Conservation (phyloP, 1,140 invertebrate species). For the Papilio dardanus region DNA sequence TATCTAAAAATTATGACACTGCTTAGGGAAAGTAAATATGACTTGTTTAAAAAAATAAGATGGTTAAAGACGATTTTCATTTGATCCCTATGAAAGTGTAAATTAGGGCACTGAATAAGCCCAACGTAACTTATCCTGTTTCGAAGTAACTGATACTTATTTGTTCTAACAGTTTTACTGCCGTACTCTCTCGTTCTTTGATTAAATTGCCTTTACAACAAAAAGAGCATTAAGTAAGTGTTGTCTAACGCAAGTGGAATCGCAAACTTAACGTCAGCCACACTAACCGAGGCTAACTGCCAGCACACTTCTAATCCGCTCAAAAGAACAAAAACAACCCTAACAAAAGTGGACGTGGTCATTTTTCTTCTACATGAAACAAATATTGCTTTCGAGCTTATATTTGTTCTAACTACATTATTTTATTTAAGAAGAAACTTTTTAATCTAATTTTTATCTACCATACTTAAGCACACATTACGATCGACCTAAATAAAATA, state of each 20-base stretch:
- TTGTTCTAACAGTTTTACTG: not conserved
- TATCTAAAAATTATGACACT: too few relatives aligned
- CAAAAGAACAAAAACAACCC: constrained; percentile 3
- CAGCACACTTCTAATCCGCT: constrained; percentile 2
- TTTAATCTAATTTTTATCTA: not conserved
- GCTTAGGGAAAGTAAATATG: not conserved
- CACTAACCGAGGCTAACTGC: not conserved
- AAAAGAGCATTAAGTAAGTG: constrained; percentile 1
- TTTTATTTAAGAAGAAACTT: not conserved
- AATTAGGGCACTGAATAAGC: not conserved
- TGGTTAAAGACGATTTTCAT: not conserved
- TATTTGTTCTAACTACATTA: not conserved
- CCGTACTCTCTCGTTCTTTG: not conserved
- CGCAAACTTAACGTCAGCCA: constrained; percentile 14
- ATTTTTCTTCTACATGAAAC: not conserved
- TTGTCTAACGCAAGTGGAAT: constrained; percentile 16
- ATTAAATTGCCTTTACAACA: not conserved
- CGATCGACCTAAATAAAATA: too few relatives aligned
- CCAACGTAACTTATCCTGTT: not conserved
- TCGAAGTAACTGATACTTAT: too few relatives aligned
- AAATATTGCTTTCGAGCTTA: not conserved
- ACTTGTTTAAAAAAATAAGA: too few relatives aligned
- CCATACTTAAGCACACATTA: too few relatives aligned
- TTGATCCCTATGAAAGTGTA: not conserved
- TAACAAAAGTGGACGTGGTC: not conserved